Evolutionary conservation across 1,140 invertebrate species (phyloP).

Genomic region (Pseudomyrmex sp.): DNA sequence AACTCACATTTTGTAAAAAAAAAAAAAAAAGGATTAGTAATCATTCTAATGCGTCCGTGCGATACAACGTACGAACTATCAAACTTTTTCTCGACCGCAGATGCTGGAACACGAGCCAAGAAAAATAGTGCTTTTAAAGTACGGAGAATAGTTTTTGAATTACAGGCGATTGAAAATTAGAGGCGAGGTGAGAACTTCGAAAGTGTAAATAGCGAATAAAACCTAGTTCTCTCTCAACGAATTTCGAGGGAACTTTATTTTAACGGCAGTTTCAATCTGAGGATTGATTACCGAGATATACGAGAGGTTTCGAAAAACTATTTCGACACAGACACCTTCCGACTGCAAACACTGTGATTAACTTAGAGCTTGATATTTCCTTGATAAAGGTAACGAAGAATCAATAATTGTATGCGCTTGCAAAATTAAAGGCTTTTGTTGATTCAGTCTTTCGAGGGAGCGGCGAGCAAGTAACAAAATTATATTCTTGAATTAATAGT

Average conservation of each 20-base stretch:
- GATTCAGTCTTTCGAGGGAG: slow-evolving; percentile 1
- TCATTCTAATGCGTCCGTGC: background rate
- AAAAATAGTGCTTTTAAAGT: slow-evolving; percentile 56
- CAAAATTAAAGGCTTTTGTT: background rate
- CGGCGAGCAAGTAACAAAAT: slow-evolving; percentile 4
- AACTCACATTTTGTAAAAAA: background rate
- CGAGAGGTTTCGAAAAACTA: slow-evolving; percentile 9
- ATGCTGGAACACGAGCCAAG: slow-evolving; percentile 12
- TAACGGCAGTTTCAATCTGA: slow-evolving; percentile 36
- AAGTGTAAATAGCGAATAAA: slow-evolving; percentile 54
- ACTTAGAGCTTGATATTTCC: background rate
- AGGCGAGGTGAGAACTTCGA: slow-evolving; percentile 22
- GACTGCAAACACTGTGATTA: slow-evolving; percentile 16
- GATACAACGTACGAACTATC: background rate
- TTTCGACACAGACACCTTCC: slow-evolving; percentile 29
- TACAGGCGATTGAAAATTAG: slow-evolving; percentile 53
- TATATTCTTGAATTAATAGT: slow-evolving; percentile 1
- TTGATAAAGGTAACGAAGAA: background rate
- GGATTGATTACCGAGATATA: slow-evolving; percentile 42
- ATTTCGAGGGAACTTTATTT: slow-evolving; percentile 56
- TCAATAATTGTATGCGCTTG: slow-evolving; percentile 8
- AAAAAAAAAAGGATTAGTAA: background rate
- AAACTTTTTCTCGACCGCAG: slow-evolving; percentile 24
- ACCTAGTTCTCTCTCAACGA: slow-evolving; percentile 25
- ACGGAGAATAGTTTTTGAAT: slow-evolving; percentile 49